These are phyloP conservation scores for Prosapia bicincta DNA, from an alignment of 2,888 invertebrate genomes.

Conservation along the genomic window DNA sequence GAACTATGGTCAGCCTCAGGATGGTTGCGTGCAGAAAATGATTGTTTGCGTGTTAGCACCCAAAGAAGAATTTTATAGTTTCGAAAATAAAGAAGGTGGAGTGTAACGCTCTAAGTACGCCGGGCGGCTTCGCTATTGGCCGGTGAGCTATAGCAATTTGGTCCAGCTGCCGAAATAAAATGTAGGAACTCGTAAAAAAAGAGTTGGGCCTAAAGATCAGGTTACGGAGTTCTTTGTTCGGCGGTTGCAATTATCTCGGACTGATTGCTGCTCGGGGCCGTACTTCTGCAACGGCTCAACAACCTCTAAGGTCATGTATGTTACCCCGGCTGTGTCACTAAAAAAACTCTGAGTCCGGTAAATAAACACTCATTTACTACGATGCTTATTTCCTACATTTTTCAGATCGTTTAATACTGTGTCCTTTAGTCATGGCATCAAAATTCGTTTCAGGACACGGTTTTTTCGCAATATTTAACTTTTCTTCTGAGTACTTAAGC, in stretches of 20 bases:
- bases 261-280: neutral
- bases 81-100: neutral
- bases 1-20: too few species aligned
- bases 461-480: too few species aligned
- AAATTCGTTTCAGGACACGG: too few species aligned
- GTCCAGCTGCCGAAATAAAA: constrained; percentile 2
- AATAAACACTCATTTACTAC: too few species aligned
- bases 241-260: neutral
- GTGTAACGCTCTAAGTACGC: neutral
- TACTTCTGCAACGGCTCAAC: neutral
- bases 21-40: neutral
- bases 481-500: too few species aligned
- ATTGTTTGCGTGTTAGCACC: neutral
- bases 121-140: neutral
- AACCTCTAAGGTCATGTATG: neutral
- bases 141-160: neutral
- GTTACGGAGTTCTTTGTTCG: neutral
- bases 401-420: too few species aligned
- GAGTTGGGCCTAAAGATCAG: neutral
- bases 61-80: neutral
- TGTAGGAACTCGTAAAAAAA: neutral
- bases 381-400: too few species aligned
- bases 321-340: too few species aligned
- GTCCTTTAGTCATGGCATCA: too few species aligned
- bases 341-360: too few species aligned